These are phyloP conservation scores for Eretmocerus hayati DNA, from an alignment of 2,888 invertebrate species.

Conservation along the genomic window DNA sequence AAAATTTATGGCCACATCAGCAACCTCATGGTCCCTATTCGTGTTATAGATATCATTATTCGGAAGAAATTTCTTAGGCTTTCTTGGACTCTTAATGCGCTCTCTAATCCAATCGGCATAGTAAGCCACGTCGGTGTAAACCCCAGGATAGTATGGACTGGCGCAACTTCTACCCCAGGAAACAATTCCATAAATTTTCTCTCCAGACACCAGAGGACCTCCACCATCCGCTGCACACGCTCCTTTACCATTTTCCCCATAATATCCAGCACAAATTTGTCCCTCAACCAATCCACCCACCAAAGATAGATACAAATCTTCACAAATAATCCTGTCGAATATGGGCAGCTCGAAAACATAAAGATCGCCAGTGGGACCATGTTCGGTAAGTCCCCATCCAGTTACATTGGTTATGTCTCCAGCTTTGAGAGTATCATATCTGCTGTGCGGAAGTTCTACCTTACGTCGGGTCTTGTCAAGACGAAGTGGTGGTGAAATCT, in stretches of 20 bases:
- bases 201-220: constrained; percentile 46
- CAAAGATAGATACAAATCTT: neutral
- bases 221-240: constrained; percentile 49
- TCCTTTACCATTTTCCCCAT: neutral
- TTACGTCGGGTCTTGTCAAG: neutral
- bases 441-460: neutral
- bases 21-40: too few species aligned
- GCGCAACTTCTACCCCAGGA: constrained; percentile 53
- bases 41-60: too few species aligned
- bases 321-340: neutral
- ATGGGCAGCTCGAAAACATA: neutral
- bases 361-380: neutral
- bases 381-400: neutral
- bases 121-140: constrained; percentile 48
- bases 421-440: neutral
- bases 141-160: constrained; percentile 44
- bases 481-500: neutral
- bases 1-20: too few species aligned
- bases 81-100: too few species aligned
- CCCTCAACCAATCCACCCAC: neutral
- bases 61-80: too few species aligned
- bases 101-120: constrained; percentile 42
- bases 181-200: constrained; percentile 47
- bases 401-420: neutral
- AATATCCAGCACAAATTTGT: neutral